Conservation (phyloP, 1,140 invertebrate species). For the Coptotermes formosanus region DNA sequence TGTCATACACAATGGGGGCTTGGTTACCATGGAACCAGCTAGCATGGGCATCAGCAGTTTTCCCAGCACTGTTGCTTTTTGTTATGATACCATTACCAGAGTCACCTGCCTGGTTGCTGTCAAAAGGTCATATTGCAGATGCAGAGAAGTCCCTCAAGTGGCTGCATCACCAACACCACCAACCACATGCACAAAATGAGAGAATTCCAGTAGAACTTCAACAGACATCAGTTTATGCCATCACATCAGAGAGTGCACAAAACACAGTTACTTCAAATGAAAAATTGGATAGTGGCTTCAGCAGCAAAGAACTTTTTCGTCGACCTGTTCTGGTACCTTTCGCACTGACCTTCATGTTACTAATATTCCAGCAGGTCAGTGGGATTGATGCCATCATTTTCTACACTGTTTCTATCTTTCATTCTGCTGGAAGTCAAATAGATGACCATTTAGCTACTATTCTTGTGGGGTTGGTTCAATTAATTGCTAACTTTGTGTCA, state of each 20-base stretch:
- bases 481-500: slow-evolving; percentile 54
- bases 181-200: neutral
- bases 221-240: neutral
- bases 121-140: slow-evolving; percentile 49
- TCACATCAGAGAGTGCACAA: neutral
- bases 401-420: slow-evolving; percentile 66
- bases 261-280: neutral
- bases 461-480: slow-evolving; percentile 60
- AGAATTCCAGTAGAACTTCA: neutral
- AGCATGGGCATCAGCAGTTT: slow-evolving; percentile 50
- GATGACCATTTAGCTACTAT: slow-evolving; percentile 60
- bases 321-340: slow-evolving; percentile 31
- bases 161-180: slow-evolving; percentile 47
- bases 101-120: slow-evolving; percentile 56
- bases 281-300: neutral
- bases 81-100: slow-evolving; percentile 56
- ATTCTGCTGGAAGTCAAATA: slow-evolving; percentile 56
- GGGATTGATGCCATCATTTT: slow-evolving; percentile 70
- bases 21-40: slow-evolving; percentile 58
- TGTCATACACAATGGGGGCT: slow-evolving; percentile 58
- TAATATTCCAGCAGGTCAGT: slow-evolving; percentile 62
- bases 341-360: slow-evolving; percentile 48
- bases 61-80: slow-evolving; percentile 49
- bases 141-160: slow-evolving; percentile 50
- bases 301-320: slow-evolving; percentile 22